Conservation (phyloP, 1,140 invertebrate species). For the Aphaenogaster rudis region DNA sequence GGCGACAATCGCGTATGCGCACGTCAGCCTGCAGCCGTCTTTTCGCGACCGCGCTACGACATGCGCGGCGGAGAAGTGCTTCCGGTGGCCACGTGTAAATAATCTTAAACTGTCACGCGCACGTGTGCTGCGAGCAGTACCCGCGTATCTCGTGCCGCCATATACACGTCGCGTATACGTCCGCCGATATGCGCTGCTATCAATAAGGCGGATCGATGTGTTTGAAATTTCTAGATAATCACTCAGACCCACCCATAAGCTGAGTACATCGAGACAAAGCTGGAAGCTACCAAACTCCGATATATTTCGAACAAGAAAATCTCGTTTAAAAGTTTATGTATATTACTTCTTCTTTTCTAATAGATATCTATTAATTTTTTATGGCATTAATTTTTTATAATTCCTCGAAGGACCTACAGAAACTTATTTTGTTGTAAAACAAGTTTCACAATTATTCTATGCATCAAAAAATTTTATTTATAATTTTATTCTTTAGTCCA, state of each 20-base stretch:
- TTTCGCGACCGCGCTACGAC: not conserved
- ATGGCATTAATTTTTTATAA: no score
- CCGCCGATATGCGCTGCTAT: constrained; percentile 8
- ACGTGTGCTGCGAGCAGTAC: not conserved
- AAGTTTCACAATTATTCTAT: no score
- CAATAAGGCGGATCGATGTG: constrained; percentile 18
- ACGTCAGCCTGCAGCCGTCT: not conserved
- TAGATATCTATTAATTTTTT: not conserved
- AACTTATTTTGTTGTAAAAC: no score
- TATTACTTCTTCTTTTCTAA: not conserved
- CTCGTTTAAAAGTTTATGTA: not conserved
- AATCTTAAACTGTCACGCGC: constrained; percentile 47
- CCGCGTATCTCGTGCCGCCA: constrained; percentile 8
- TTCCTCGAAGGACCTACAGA: no score
- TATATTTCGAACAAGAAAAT: not conserved
- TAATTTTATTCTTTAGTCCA: no score
- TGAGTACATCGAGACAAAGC: not conserved
- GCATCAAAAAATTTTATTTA: no score
- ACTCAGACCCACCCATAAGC: not conserved
- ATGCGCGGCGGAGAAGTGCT: not conserved
- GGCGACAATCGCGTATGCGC: not conserved
- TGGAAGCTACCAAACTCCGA: not conserved
- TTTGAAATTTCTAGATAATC: constrained; percentile 28
- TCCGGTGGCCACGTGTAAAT: constrained; percentile 32
- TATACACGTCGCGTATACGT: constrained; percentile 15